Evolutionary conservation across 2,888 invertebrate genomes (phyloP).

Genomic region (Trissoscelio sp.): DNA sequence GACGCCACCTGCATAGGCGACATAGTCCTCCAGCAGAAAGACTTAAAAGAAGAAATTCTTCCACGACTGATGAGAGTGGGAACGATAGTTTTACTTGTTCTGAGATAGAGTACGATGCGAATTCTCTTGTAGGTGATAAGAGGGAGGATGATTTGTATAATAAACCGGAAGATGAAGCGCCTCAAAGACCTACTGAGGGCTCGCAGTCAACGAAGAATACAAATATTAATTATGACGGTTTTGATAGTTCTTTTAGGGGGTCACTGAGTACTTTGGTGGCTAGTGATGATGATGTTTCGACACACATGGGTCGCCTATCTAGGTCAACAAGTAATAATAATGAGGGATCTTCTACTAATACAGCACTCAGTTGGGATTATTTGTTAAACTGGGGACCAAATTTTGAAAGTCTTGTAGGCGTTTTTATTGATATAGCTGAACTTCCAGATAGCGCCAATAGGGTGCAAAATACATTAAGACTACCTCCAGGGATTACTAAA

Average conservation of each 20-base stretch:
- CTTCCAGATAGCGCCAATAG: constrained; percentile 87
- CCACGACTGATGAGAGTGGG: constrained; percentile 95
- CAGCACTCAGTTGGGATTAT: constrained; percentile 96
- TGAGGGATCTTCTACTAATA: constrained; percentile 86
- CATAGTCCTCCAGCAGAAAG: constrained; percentile 90
- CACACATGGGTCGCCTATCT: constrained; percentile 92
- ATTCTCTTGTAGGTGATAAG: constrained; percentile 92
- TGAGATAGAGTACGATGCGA: constrained; percentile 98
- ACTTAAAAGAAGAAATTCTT: constrained; percentile 89
- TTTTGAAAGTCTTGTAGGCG: constrained; percentile 97
- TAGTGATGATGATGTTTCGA: constrained; percentile 94
- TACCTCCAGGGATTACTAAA: constrained; percentile 91
- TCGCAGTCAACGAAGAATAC: constrained; percentile 86
- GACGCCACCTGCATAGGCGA: constrained; percentile 87
- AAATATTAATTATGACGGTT: constrained; percentile 92
- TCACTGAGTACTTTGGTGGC: constrained; percentile 97
- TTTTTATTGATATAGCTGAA: constrained; percentile 98
- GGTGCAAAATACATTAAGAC: constrained; percentile 89
- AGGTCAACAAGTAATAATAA: constrained; percentile 90
- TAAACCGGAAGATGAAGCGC: constrained; percentile 84
- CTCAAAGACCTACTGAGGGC: constrained; percentile 83
- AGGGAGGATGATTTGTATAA: constrained; percentile 86
- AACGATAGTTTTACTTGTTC: constrained; percentile 99
- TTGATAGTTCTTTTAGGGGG: constrained; percentile 97
- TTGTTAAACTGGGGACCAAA: constrained; percentile 98